Conservation (phyloP, 2,797 vertebrate species). For the Simalia tracyae region DNA sequence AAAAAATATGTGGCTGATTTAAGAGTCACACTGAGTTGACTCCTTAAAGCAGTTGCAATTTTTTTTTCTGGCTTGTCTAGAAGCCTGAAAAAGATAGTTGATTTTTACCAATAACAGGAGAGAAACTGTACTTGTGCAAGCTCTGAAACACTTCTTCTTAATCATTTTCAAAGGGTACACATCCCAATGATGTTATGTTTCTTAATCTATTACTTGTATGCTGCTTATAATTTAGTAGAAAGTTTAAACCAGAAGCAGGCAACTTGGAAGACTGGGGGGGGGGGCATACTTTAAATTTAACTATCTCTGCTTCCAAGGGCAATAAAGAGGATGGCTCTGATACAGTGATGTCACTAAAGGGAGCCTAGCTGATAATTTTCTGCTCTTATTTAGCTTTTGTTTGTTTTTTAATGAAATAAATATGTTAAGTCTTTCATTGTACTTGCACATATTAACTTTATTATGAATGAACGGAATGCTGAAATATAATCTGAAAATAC, state of each 20-base stretch:
- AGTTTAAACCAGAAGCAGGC: neutral
- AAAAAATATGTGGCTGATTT: neutral
- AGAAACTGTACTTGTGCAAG: neutral
- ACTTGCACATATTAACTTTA: too few species aligned
- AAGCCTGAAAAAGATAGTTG: too few species aligned
- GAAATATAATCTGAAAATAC: conserved; percentile 23
- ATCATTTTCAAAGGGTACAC: neutral
- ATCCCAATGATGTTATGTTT: neutral
- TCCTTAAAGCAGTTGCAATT: neutral
- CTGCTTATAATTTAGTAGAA: neutral
- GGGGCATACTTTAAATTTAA: neutral
- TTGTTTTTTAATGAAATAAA: neutral
- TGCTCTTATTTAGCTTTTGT: neutral
- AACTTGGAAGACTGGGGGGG: neutral
- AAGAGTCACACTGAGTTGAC: neutral
- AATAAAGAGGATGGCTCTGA: neutral
- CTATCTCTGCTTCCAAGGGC: neutral
- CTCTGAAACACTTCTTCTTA: neutral
- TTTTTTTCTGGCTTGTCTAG: neutral
- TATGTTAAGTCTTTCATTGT: too few species aligned
- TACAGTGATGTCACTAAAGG: neutral
- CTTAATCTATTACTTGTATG: neutral
- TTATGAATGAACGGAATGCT: neutral
- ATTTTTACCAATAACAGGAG: neutral
- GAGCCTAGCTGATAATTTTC: neutral